Evolutionary conservation across 2,113 vertebrate species (phyloP).

Genomic region (Triplophysa rosa): DNA sequence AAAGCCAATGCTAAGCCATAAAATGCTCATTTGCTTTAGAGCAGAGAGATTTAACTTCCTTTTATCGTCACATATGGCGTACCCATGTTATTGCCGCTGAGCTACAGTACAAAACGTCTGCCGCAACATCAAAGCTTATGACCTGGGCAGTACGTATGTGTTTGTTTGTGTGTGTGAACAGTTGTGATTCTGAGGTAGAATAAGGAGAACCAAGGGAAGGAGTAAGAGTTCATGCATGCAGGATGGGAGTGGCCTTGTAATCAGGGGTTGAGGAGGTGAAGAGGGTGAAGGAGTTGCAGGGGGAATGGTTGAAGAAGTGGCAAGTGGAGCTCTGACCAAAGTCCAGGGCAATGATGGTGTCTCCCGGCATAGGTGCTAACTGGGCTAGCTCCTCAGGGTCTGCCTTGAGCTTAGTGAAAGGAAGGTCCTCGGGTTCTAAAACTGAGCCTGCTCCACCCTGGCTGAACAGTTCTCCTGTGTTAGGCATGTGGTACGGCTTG

Average conservation of each 20-base stretch:
- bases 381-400: conserved; percentile 91
- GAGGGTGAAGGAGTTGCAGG: conserved; percentile 75
- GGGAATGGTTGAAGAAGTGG: conserved; percentile 62
- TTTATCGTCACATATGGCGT: conserved; percentile 11
- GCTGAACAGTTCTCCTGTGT: conserved; percentile 68
- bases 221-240: conserved; percentile 52
- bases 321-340: conserved; percentile 80
- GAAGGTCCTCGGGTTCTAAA: conserved; percentile 75
- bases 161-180: not conserved
- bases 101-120: conserved; percentile 34
- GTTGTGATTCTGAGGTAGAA: conserved; percentile 51
- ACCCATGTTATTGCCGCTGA: not conserved
- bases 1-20: conserved; percentile 15
- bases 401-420: conserved; percentile 90
- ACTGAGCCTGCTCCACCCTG: conserved; percentile 35
- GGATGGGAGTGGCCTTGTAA: conserved; percentile 40
- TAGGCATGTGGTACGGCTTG: conserved; percentile 80
- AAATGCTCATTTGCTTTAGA: conserved; percentile 2
- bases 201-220: conserved; percentile 4
- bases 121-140: conserved; percentile 31
- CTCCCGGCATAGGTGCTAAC: conserved; percentile 89
- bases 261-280: conserved; percentile 61
- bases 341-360: conserved; percentile 89
- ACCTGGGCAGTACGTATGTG: conserved; percentile 26
- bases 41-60: not conserved